Percentiles rank a stretch among this genome's conserved stretches.
Evolutionary conservation across 2,113 vertebrate genomes (phyloP).

Genomic region (Telmatochromis sp.): DNA sequence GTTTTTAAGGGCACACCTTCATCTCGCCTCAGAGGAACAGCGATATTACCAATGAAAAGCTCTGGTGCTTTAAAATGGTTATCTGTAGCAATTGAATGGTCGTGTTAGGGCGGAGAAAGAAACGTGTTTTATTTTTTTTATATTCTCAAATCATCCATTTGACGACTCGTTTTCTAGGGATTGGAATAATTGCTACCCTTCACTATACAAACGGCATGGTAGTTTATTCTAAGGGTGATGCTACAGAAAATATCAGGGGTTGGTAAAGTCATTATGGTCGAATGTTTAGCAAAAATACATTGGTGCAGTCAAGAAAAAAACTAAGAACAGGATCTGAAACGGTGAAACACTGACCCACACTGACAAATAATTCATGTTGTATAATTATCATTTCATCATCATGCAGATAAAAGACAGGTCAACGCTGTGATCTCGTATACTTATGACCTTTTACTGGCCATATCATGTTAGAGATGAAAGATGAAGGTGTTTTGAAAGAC

Average conservation of each 20-base stretch:
- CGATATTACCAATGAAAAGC: constrained; percentile 4
- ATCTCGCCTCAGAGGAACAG: not conserved
- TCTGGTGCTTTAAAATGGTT: not conserved
- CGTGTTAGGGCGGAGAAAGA: not conserved
- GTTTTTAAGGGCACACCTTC: not conserved
- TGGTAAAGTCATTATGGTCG: not conserved
- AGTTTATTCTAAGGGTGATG: not conserved
- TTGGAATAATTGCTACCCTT: not conserved
- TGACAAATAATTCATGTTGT: not conserved
- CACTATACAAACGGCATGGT: not conserved
- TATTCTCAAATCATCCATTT: not conserved
- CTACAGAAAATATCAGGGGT: not conserved
- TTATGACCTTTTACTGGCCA: not conserved
- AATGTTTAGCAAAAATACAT: not conserved
- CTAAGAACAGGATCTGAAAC: not conserved
- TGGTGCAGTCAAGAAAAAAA: not conserved
- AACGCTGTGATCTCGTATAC: not conserved
- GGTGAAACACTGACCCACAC: not conserved
- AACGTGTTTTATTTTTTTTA: not conserved
- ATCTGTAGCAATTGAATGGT: not conserved
- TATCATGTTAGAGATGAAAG: not conserved
- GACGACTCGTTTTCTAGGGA: not conserved
- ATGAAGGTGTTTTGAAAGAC: not conserved
- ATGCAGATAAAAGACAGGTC: not conserved
- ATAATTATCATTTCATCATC: not conserved